These are phyloP conservation scores for Archaeoteleia sp. DNA, from an alignment of 2,888 invertebrate species.

Conservation along the genomic window DNA sequence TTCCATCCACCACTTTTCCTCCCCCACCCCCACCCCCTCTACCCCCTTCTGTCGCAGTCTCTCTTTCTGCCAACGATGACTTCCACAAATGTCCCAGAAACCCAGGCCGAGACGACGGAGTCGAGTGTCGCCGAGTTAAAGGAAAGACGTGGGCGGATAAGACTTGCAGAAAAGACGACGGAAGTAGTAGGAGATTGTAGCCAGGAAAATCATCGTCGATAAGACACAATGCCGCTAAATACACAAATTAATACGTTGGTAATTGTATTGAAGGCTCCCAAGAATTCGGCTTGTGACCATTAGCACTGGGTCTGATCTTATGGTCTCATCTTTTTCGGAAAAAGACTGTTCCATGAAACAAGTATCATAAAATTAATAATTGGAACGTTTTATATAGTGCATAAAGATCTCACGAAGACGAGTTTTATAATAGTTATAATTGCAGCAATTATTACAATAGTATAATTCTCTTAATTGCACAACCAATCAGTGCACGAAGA, in stretches of 20 bases:
- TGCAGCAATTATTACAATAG: slow-evolving; percentile 66
- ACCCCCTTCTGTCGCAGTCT: slow-evolving; percentile 17
- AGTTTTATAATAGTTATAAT: slow-evolving; percentile 62
- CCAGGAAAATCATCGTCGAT: slow-evolving; percentile 61
- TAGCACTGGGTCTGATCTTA: too few relatives aligned
- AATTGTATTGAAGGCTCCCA: too few relatives aligned
- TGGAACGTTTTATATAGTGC: too few relatives aligned
- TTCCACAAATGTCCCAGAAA: slow-evolving; percentile 67
- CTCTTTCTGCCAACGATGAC: slow-evolving; percentile 50
- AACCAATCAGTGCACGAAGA: slow-evolving; percentile 65
- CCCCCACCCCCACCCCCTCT: slow-evolving; percentile 4
- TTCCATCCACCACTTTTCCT: slow-evolving; percentile 14
- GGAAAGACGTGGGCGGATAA: slow-evolving; percentile 50
- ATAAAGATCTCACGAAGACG: slow-evolving; percentile 43
- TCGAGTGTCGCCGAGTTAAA: slow-evolving; percentile 63
- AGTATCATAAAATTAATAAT: too few relatives aligned
- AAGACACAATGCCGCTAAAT: slow-evolving; percentile 58
- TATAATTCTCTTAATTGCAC: slow-evolving; percentile 67
- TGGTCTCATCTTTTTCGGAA: too few relatives aligned
- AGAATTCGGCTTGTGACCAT: too few relatives aligned
- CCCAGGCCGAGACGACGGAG: slow-evolving; percentile 54
- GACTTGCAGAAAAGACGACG: slow-evolving; percentile 48
- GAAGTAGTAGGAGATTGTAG: slow-evolving; percentile 12
- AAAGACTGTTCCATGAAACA: too few relatives aligned
- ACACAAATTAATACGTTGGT: too few relatives aligned